These are phyloP conservation scores for Neofelis nebulosa DNA, from an alignment of 2,113 vertebrate genomes.

Conservation along the genomic window DNA sequence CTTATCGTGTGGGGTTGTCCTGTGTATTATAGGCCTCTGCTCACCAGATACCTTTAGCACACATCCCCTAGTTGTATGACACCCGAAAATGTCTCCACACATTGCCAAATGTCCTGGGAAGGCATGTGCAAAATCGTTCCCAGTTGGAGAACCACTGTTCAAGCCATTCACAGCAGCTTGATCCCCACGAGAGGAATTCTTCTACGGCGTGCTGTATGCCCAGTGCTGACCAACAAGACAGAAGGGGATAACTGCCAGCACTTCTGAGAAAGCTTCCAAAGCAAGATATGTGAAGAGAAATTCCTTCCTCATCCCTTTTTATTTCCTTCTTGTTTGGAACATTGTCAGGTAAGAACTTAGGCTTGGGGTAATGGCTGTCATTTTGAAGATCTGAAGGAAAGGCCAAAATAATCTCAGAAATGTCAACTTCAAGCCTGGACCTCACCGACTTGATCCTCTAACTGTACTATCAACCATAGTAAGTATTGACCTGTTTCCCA, in stretches of 20 bases:
- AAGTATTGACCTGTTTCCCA: background rate
- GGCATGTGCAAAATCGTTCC: background rate
- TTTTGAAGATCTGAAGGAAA: background rate
- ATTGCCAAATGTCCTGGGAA: background rate
- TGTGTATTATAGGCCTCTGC: background rate
- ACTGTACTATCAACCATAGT: background rate
- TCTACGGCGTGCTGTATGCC: rapidly evolving
- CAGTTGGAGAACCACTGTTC: background rate
- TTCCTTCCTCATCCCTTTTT: background rate
- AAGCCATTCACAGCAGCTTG: background rate
- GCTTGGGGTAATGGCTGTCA: background rate
- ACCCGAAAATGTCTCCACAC: background rate
- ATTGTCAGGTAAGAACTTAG: background rate
- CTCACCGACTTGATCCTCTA: background rate
- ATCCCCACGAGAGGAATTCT: background rate
- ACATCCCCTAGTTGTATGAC: background rate
- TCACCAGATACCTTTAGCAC: background rate
- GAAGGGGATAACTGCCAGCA: background rate
- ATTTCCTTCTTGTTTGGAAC: background rate
- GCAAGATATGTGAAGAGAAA: background rate
- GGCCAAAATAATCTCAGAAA: background rate
- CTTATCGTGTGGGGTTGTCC: background rate
- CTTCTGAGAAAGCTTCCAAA: background rate
- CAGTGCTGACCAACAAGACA: background rate
- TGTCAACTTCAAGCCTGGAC: background rate